Conservation (phyloP, 2,888 invertebrate species). For the Cybosia mesomella region DNA sequence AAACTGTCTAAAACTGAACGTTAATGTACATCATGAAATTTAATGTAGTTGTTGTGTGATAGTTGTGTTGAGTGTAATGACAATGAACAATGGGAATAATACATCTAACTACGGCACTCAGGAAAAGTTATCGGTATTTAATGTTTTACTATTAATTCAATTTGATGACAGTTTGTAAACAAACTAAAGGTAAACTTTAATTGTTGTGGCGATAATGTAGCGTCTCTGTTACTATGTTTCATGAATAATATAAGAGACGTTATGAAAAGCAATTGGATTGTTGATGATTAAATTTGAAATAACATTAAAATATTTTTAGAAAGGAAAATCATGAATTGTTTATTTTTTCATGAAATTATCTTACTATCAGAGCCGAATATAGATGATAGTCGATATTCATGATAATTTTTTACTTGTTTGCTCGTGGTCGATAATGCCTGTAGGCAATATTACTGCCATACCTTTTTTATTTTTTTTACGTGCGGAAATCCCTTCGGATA, state of each 20-base stretch:
- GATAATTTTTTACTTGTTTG: too few relatives aligned
- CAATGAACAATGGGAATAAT: constrained; percentile 59
- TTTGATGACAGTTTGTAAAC: constrained; percentile 22
- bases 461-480: too few relatives aligned
- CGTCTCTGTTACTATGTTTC: background rate
- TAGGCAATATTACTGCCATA: too few relatives aligned
- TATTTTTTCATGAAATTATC: too few relatives aligned
- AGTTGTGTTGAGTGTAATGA: constrained; percentile 56
- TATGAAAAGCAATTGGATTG: background rate
- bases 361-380: too few relatives aligned
- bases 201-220: background rate
- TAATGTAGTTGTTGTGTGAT: constrained; percentile 34
- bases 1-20: constrained; percentile 64
- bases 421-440: too few relatives aligned
- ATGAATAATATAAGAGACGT: background rate
- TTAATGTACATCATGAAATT: constrained; percentile 54
- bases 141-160: constrained; percentile 15
- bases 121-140: constrained; percentile 64
- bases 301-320: background rate
- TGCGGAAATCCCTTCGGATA: too few relatives aligned
- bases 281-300: too few relatives aligned
- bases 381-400: too few relatives aligned
- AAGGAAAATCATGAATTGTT: background rate
- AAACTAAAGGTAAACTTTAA: constrained; percentile 2
- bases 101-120: constrained; percentile 61